These are phyloP conservation scores for Epinotia brunnichana DNA, from an alignment of 2,888 invertebrate genomes.

Conservation along the genomic window DNA sequence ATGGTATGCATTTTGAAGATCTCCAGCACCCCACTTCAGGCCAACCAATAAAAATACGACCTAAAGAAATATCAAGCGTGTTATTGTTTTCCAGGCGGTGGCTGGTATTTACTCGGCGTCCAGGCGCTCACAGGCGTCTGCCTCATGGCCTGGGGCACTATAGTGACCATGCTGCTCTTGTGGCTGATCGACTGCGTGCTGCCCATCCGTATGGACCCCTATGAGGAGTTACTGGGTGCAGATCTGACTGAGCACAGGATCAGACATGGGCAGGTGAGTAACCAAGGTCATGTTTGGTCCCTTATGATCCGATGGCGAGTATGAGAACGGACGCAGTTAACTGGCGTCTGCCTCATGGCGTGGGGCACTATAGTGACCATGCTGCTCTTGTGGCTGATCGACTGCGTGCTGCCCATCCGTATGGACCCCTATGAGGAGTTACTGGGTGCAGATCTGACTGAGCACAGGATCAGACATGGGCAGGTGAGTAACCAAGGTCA, in stretches of 20 bases:
- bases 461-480: conserved; percentile 91
- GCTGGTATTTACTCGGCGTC: conserved; percentile 93
- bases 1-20: too few relatives aligned
- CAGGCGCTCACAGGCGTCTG: conserved; percentile 90
- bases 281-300: too few relatives aligned
- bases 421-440: conserved; percentile 94
- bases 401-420: conserved; percentile 91
- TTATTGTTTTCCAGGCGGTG: conserved; percentile 87
- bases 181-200: conserved; percentile 91
- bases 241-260: conserved; percentile 95
- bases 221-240: conserved; percentile 94
- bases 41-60: background rate
- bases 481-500: conserved; percentile 70
- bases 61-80: background rate
- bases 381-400: conserved; percentile 89
- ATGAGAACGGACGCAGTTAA: too few relatives aligned
- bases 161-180: conserved; percentile 88
- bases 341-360: conserved; percentile 68
- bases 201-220: conserved; percentile 92
- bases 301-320: too few relatives aligned
- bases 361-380: conserved; percentile 91
- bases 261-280: conserved; percentile 86
- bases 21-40: too few relatives aligned
- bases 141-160: conserved; percentile 89
- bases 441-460: conserved; percentile 94